These are phyloP conservation scores for Drosophila ogumai DNA, from an alignment of 1,140 invertebrate species.

Conservation along the genomic window DNA sequence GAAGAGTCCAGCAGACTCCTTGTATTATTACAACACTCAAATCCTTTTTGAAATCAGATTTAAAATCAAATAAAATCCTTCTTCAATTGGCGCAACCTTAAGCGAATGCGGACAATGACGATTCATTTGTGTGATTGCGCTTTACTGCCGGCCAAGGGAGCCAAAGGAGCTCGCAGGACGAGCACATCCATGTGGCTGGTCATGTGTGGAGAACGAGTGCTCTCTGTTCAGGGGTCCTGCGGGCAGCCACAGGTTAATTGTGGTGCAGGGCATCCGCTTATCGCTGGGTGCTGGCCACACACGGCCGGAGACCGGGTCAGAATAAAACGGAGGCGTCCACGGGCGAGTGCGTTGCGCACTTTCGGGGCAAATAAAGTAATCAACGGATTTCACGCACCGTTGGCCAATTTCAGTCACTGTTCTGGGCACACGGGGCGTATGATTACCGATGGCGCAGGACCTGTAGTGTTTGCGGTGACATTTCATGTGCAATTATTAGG, in stretches of 20 bases:
- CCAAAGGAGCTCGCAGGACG: conserved; percentile 26
- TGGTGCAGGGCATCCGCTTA: conserved; percentile 51
- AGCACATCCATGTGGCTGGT: conserved; percentile 10
- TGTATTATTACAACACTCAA: conserved; percentile 30
- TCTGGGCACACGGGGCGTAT: conserved; percentile 57
- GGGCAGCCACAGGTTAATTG: conserved; percentile 69
- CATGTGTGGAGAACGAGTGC: not conserved
- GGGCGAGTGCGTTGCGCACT: conserved; percentile 48
- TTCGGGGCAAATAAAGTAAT: conserved; percentile 79
- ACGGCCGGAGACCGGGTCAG: conserved; percentile 1
- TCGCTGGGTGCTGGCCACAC: conserved; percentile 48
- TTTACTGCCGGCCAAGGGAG: conserved; percentile 27
- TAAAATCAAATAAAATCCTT: conserved; percentile 71
- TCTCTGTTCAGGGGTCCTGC: not conserved
- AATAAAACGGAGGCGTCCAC: not conserved
- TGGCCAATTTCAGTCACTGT: conserved; percentile 53
- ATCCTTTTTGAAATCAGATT: conserved; percentile 64
- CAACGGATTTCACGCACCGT: conserved; percentile 78
- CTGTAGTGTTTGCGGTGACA: conserved; percentile 9
- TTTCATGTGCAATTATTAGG: conserved; percentile 58
- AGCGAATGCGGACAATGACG: conserved; percentile 36
- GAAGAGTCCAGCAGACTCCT: conserved; percentile 2
- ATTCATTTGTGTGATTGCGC: conserved; percentile 46
- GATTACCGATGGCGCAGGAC: conserved; percentile 47
- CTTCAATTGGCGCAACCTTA: conserved; percentile 41